Evolutionary conservation across 1,140 invertebrate genomes (phyloP).

Genomic region (Delia radicum): DNA sequence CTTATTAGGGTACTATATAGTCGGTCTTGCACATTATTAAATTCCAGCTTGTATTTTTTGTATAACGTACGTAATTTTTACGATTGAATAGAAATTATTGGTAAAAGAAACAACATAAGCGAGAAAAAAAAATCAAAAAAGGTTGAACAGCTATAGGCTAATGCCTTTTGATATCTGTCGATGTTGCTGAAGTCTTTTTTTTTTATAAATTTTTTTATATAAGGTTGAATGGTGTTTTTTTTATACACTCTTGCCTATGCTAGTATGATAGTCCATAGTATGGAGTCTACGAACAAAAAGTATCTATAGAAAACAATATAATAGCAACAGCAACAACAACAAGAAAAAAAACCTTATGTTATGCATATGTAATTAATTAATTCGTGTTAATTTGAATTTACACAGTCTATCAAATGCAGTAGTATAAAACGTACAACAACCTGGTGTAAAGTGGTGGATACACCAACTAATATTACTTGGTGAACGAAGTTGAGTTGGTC

Average conservation of each 20-base stretch:
- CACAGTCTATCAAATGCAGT: constrained; percentile 14
- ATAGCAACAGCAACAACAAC: not conserved
- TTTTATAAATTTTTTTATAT: not conserved
- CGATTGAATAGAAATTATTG: not conserved
- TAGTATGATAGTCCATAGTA: not conserved
- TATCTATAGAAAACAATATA: not conserved
- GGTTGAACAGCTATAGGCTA: not conserved
- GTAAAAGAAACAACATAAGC: not conserved
- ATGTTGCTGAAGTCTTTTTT: not conserved
- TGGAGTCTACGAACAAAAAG: not conserved
- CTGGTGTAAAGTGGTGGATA: no score
- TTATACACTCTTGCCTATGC: not conserved
- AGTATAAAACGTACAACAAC: no score
- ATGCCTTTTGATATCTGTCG: not conserved
- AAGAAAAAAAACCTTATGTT: not conserved
- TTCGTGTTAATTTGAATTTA: constrained; percentile 29
- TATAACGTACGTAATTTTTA: not conserved
- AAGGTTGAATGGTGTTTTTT: not conserved
- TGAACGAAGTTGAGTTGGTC: not conserved
- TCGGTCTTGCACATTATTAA: not conserved
- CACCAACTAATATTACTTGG: no score
- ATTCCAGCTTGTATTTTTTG: not conserved
- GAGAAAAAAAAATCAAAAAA: not conserved
- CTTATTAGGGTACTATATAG: no score
- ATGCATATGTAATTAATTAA: constrained; percentile 29